These are phyloP conservation scores for Hydrotaea cyrtoneurina DNA, from an alignment of 2,888 invertebrate genomes.

Conservation along the genomic window DNA sequence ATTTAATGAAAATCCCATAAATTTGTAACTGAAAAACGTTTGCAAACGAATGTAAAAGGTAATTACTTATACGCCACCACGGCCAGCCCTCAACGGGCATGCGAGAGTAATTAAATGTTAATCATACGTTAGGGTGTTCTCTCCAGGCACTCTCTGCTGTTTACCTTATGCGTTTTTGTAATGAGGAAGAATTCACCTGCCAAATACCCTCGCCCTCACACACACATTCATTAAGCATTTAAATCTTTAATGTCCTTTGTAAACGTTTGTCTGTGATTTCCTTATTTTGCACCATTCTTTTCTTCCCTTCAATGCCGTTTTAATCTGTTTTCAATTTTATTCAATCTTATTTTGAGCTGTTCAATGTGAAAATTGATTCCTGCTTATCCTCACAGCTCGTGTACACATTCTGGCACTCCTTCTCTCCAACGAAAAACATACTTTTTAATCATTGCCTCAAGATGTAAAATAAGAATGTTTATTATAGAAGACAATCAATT, in stretches of 20 bases:
- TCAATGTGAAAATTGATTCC: neutral
- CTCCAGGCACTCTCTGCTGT: neutral
- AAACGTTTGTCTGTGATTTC: neutral
- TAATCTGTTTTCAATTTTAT: constrained; percentile 41
- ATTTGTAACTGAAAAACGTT: neutral
- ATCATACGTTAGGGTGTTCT: constrained; percentile 8
- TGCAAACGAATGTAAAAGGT: neutral
- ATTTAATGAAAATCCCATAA: constrained; percentile 27
- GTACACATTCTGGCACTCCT: neutral
- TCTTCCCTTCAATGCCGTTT: constrained; percentile 12
- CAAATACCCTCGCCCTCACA: neutral
- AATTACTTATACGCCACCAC: neutral
- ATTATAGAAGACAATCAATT: constrained; percentile 7
- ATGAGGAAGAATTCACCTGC: neutral
- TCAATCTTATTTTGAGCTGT: constrained; percentile 14
- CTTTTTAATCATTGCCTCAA: constrained; percentile 3
- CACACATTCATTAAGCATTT: neutral
- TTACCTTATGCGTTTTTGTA: neutral
- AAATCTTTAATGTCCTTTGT: constrained; percentile 26
- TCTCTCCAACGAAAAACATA: neutral
- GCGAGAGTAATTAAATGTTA: constrained; percentile 19
- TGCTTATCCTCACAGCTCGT: neutral
- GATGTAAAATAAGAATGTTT: neutral
- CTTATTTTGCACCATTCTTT: no score
- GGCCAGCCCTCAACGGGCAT: neutral